Conservation (phyloP, 2,113 vertebrate genomes). For the Potamarius usumacintae region DNA sequence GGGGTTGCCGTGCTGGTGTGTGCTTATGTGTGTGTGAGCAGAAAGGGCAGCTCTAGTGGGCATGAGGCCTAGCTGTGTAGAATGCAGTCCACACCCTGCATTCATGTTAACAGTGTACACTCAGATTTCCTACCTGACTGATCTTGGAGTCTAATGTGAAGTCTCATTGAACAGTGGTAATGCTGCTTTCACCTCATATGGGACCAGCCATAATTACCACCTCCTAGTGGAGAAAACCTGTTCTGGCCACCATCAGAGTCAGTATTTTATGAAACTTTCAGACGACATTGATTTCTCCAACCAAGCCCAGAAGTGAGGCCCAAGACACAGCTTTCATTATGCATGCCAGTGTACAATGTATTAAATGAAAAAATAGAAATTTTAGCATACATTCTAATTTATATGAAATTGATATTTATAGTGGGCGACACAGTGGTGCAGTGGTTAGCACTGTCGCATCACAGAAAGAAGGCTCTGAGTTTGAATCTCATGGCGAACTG, state of each 20-base stretch:
- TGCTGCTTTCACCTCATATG: background rate
- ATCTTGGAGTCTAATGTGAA: constrained; percentile 15
- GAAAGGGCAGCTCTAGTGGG: constrained; percentile 5
- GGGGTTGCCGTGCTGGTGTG: constrained; percentile 27
- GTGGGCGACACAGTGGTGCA: too few relatives aligned
- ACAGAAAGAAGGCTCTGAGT: too few relatives aligned
- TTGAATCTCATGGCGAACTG: too few relatives aligned
- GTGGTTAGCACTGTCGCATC: too few relatives aligned
- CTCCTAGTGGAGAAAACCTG: background rate
- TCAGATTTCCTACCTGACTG: constrained; percentile 24
- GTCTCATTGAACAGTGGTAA: constrained; percentile 10
- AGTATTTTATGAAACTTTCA: background rate
- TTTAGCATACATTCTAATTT: background rate
- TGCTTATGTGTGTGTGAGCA: constrained; percentile 23
- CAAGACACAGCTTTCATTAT: background rate
- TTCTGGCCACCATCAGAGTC: background rate
- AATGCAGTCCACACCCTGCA: constrained; percentile 10
- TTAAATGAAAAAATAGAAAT: background rate
- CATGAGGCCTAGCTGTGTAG: background rate
- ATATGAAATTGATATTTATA: background rate
- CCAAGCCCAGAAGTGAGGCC: background rate
- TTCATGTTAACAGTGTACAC: background rate
- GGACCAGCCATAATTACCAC: constrained; percentile 1
- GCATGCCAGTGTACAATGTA: background rate
- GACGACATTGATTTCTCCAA: background rate